Percentiles rank a stretch among this genome's conserved stretches.
These are phyloP conservation scores for Podarcis muralis DNA, from an alignment of 2,113 vertebrate species.

Conservation along the genomic window DNA sequence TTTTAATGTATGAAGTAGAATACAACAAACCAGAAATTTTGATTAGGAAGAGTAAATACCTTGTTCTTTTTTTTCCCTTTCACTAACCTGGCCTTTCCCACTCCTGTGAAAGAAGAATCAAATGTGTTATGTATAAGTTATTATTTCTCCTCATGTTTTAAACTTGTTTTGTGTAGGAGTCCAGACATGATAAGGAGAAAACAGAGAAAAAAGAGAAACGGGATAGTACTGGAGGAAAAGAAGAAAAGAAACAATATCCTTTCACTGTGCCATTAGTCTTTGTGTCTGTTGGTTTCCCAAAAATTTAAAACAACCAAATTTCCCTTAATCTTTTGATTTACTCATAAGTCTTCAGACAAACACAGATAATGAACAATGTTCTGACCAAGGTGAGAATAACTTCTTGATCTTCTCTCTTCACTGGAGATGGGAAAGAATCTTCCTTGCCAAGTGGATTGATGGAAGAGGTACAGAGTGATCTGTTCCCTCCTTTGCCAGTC, in stretches of 20 bases:
- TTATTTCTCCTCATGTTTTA: not conserved
- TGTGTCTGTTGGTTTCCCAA: not conserved
- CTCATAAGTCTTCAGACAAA: slow-evolving; percentile 94
- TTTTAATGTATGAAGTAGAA: not conserved
- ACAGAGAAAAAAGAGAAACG: slow-evolving; percentile 94
- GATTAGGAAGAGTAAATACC: not conserved
- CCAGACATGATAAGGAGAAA: slow-evolving; percentile 93
- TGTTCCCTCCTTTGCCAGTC: too few species aligned
- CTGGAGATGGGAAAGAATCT: not conserved
- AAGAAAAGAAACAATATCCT: slow-evolving; percentile 98
- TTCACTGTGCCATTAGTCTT: slow-evolving; percentile 46
- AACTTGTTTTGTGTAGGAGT: slow-evolving; percentile 75
- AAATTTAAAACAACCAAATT: slow-evolving; percentile 16
- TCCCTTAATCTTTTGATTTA: slow-evolving; percentile 81
- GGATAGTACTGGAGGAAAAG: slow-evolving; percentile 86
- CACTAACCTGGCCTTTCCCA: not conserved
- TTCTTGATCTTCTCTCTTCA: slow-evolving; percentile 33
- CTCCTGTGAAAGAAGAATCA: not conserved
- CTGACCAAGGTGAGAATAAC: slow-evolving; percentile 72
- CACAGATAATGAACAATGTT: slow-evolving; percentile 88
- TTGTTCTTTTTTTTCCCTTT: not conserved
- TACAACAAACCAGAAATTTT: not conserved
- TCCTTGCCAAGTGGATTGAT: too few species aligned
- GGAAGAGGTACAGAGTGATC: too few species aligned
- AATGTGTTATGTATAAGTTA: not conserved